Evolutionary conservation across 2,797 vertebrate genomes (phyloP).

Genomic region (Coccyzus lansbergi): DNA sequence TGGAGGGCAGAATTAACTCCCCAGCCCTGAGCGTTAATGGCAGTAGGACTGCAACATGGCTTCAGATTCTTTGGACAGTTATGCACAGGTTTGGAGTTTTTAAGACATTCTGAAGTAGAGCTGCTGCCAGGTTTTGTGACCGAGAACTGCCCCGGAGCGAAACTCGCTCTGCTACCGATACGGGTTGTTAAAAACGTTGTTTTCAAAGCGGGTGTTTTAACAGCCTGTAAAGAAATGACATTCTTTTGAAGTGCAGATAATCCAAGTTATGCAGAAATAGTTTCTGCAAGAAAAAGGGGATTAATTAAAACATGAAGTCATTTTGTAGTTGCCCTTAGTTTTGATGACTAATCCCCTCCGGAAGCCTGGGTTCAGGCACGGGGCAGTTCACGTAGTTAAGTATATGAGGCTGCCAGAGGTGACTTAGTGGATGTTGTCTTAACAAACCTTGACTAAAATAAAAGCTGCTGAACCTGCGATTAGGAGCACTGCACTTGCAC

Average conservation of each 20-base stretch:
- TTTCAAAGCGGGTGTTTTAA: background rate
- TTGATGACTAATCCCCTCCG: background rate
- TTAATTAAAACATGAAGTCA: background rate
- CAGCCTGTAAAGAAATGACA: background rate
- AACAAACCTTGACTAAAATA: background rate
- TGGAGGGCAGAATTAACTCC: background rate
- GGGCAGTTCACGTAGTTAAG: background rate
- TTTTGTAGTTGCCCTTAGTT: background rate
- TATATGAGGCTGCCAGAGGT: background rate
- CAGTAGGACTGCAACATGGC: background rate
- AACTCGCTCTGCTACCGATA: background rate
- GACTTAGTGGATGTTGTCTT: background rate
- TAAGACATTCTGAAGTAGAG: background rate
- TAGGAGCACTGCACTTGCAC: background rate
- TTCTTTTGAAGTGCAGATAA: background rate
- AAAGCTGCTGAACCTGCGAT: background rate
- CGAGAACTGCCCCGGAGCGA: background rate
- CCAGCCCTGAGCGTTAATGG: background rate
- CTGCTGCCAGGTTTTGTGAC: fast-evolving
- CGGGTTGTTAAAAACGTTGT: background rate
- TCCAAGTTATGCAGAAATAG: background rate
- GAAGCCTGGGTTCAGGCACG: background rate
- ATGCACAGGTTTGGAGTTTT: background rate
- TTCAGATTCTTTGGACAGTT: constrained; percentile 23
- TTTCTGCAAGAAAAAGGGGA: background rate